These are phyloP conservation scores for Diarsia brunnea DNA, from an alignment of 2,888 invertebrate genomes.

Conservation along the genomic window DNA sequence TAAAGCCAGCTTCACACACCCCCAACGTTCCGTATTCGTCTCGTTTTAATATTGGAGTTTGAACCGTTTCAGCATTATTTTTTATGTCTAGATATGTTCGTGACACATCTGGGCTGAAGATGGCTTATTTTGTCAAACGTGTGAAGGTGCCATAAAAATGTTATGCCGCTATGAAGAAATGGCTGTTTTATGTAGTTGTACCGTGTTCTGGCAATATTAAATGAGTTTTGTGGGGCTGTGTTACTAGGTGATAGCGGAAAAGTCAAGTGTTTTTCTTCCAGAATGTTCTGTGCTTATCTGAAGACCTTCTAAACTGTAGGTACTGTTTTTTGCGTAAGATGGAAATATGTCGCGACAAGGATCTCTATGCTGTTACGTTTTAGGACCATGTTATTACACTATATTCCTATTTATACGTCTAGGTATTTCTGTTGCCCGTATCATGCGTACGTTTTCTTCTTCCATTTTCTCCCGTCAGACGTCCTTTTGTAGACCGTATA, in stretches of 20 bases:
- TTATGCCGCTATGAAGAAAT: constrained; percentile 42
- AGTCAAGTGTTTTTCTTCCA: constrained; percentile 17
- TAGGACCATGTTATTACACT: background rate
- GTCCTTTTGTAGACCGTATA: background rate
- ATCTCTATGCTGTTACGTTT: too few species aligned
- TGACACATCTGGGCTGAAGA: constrained; percentile 62
- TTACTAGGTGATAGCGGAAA: background rate
- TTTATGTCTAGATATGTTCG: constrained; percentile 64
- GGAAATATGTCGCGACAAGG: background rate
- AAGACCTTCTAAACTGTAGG: background rate
- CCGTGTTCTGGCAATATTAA: constrained; percentile 33
- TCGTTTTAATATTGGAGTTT: constrained; percentile 58
- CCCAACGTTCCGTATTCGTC: constrained; percentile 31
- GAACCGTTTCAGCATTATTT: constrained; percentile 64
- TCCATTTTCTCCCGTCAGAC: too few species aligned
- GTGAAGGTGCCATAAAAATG: constrained; percentile 57
- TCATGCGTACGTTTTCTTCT: too few species aligned
- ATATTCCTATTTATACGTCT: background rate
- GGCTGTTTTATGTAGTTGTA: constrained; percentile 43
- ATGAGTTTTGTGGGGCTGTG: constrained; percentile 15
- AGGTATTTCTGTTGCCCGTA: background rate
- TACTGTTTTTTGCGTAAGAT: background rate
- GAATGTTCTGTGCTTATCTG: constrained; percentile 3
- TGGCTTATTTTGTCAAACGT: constrained; percentile 59
- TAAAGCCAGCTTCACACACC: constrained; percentile 47